These are phyloP conservation scores for Lemur catta DNA, from an alignment of 2,797 vertebrate species.

Conservation along the genomic window DNA sequence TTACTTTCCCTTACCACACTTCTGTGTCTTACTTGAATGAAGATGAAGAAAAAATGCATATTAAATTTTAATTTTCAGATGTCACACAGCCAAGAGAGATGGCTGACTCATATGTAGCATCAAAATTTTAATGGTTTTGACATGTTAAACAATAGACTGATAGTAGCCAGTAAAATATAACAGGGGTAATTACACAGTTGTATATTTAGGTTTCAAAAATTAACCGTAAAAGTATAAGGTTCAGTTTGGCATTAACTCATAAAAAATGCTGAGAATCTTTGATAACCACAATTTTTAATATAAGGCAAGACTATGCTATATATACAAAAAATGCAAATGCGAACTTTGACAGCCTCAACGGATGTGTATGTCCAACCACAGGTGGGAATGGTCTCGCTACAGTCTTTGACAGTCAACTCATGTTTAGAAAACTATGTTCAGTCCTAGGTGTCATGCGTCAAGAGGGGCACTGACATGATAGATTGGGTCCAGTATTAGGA, in stretches of 20 bases:
- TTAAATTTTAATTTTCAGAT: constrained; percentile 46
- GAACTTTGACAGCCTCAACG: background rate
- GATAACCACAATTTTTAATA: background rate
- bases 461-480: background rate
- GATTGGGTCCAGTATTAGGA: background rate
- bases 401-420: background rate
- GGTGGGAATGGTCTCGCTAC: background rate
- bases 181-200: background rate
- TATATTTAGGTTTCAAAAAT: constrained; percentile 23
- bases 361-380: background rate
- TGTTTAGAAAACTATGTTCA: background rate
- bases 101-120: background rate
- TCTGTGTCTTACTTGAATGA: background rate
- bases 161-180: background rate
- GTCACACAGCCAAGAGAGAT: background rate
- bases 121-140: constrained; percentile 6
- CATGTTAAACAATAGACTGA: background rate
- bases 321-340: background rate
- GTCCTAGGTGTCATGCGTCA: background rate
- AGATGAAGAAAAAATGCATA: background rate
- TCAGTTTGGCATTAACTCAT: constrained; percentile 6
- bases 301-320: constrained; percentile 1
- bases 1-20: background rate
- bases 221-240: background rate
- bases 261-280: constrained; percentile 16